Percentiles rank a stretch among this genome's conserved stretches.
Evolutionary conservation across 2,888 invertebrate species (phyloP).

Genomic region (Lepidochrysops patricia): DNA sequence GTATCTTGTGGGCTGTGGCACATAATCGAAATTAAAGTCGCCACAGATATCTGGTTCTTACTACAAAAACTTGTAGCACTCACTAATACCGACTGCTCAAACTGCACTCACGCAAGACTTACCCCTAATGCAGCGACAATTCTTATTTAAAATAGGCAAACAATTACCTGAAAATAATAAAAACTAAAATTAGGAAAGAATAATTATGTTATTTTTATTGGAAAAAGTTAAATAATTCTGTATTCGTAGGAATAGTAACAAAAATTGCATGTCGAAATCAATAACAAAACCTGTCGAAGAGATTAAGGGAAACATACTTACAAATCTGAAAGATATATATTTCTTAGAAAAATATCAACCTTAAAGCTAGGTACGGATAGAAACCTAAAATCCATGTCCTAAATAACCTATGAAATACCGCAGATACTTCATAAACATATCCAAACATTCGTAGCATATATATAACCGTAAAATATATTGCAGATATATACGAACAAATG

Average conservation of each 20-base stretch:
- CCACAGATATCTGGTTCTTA: no score
- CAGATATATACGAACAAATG: constrained; percentile 10
- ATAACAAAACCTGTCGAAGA: not conserved
- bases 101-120: not conserved
- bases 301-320: not conserved
- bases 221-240: no score
- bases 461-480: constrained; percentile 10
- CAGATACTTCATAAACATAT: not conserved
- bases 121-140: not conserved
- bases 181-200: not conserved
- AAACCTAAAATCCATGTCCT: not conserved
- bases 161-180: not conserved
- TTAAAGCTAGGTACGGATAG: not conserved
- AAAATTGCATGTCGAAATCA: no score
- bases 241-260: no score
- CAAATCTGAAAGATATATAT: no score
- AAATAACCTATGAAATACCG: not conserved
- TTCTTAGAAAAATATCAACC: not conserved
- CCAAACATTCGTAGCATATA: not conserved
- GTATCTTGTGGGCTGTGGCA: no score
- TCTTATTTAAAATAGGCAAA: not conserved
- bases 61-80: not conserved
- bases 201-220: no score
- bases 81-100: not conserved
- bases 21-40: no score